Conservation (phyloP, 1,140 invertebrate species). For the Yoshiicerus persimilis region DNA sequence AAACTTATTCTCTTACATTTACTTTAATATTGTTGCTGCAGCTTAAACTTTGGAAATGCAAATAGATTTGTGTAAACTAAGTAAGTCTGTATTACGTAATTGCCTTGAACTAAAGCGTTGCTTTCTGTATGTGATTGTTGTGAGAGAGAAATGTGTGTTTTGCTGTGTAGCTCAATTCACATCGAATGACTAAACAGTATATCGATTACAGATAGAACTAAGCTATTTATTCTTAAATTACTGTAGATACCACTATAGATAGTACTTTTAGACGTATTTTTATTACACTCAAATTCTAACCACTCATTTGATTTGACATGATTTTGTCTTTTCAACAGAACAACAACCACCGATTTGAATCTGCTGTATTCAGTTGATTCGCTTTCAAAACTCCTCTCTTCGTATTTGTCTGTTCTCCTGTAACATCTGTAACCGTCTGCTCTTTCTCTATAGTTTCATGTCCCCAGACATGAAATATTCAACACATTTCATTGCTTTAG, state of each 20-base stretch:
- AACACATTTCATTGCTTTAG: background rate
- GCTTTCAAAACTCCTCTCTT: background rate
- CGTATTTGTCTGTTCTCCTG: background rate
- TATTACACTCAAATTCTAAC: background rate
- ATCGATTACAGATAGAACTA: background rate
- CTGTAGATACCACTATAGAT: background rate
- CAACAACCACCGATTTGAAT: background rate
- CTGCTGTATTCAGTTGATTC: background rate
- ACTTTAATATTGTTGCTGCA: background rate
- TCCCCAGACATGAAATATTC: background rate
- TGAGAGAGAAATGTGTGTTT: background rate
- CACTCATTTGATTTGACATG: background rate
- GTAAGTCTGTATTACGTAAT: background rate
- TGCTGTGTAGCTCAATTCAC: background rate
- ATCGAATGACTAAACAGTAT: background rate
- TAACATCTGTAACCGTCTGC: background rate
- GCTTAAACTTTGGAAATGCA: background rate
- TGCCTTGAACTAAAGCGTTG: background rate
- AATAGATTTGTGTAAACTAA: background rate
- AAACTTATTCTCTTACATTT: background rate
- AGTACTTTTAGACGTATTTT: background rate
- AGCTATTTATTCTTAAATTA: background rate
- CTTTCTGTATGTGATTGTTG: background rate
- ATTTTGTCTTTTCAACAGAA: background rate
- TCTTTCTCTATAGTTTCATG: background rate